Evolutionary conservation across 2,797 vertebrate genomes (phyloP).

Genomic region (Atherinosoma microstoma): DNA sequence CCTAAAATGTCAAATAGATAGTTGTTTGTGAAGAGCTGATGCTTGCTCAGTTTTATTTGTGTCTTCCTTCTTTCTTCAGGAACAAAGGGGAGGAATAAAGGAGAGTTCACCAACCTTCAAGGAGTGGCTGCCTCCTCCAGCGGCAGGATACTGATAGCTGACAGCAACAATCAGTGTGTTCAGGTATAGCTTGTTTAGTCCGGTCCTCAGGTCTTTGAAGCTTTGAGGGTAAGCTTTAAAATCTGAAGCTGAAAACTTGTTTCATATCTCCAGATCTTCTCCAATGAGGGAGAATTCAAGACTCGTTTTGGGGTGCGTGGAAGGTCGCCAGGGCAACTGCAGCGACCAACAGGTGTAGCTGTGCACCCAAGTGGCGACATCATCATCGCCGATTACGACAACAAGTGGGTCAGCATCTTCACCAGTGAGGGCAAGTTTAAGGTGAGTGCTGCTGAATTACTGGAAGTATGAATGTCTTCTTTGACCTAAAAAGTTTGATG

Average conservation of each 20-base stretch:
- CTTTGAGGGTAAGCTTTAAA: too few species aligned
- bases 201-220: accelerated
- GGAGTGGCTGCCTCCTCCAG: slow-evolving; percentile 92
- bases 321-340: slow-evolving; percentile 93
- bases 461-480: background rate
- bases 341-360: slow-evolving; percentile 95
- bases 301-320: slow-evolving; percentile 95
- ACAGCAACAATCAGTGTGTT: slow-evolving; percentile 99
- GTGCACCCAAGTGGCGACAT: slow-evolving; percentile 97
- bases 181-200: slow-evolving; percentile 83
- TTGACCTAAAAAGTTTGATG: background rate
- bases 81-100: slow-evolving; percentile 98
- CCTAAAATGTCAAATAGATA: background rate
- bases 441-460: slow-evolving; percentile 56
- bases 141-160: slow-evolving; percentile 94
- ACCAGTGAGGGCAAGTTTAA: slow-evolving; percentile 97
- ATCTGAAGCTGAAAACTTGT: background rate
- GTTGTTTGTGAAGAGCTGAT: background rate
- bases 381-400: slow-evolving; percentile 98
- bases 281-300: slow-evolving; percentile 95
- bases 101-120: slow-evolving; percentile 98
- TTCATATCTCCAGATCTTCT: slow-evolving; percentile 87
- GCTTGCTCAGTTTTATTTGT: background rate
- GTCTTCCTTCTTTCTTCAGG: slow-evolving; percentile 75
- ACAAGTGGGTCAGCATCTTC: slow-evolving; percentile 99